These are phyloP conservation scores for Paragorgia papillata DNA, from an alignment of 92 coral and sea anemone species.

Conservation along the genomic window DNA sequence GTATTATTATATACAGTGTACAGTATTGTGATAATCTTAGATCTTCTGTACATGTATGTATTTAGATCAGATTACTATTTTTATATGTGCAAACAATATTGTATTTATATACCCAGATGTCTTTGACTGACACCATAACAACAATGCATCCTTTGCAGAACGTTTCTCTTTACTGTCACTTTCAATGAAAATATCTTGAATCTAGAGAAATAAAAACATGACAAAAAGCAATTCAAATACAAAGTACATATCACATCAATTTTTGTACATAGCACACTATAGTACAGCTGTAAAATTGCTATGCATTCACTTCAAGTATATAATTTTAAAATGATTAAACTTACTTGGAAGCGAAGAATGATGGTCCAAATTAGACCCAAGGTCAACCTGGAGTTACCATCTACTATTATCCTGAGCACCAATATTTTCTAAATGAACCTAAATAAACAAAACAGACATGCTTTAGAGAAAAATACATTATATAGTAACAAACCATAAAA, in stretches of 20 bases:
- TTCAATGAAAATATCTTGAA: conserved; percentile 93
- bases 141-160: conserved; percentile 95
- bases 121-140: conserved; percentile 97
- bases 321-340: neutral
- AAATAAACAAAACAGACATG: too few species aligned
- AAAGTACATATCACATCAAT: too few species aligned
- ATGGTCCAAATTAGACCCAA: conserved; percentile 98
- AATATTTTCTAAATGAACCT: conserved; percentile 97
- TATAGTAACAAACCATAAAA: too few species aligned
- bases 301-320: too few species aligned
- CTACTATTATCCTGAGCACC: conserved; percentile 96
- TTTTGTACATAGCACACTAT: too few species aligned
- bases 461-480: too few species aligned
- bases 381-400: conserved; percentile 91
- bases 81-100: too few species aligned
- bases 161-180: conserved; percentile 96
- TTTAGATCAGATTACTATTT: too few species aligned
- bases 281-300: too few species aligned
- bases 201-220: conserved; percentile 50
- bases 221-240: neutral
- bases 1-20: too few species aligned
- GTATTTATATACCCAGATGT: conserved; percentile 99
- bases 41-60: too few species aligned
- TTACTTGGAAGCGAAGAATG: conserved; percentile 96
- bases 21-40: too few species aligned